Base-by-base conservation (phyloP, 2,797 vertebrate species). In the Scleropages formosus region DNA sequence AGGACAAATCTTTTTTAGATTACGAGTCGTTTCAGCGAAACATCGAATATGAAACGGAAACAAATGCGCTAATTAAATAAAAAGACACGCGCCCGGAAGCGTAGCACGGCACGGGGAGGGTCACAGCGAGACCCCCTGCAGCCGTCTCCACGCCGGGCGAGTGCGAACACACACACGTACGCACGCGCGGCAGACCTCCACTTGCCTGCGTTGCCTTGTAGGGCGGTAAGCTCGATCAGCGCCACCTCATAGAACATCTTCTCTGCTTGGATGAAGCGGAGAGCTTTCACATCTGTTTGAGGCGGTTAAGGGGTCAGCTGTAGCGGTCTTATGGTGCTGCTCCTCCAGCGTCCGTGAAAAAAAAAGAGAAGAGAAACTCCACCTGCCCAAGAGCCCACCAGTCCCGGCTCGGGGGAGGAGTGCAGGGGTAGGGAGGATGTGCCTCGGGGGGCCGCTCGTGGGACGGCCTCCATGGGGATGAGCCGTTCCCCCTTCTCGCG, bases 181-280 rank as follows among this genome's bases (percentile, higher is more conserved):
- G 22, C 67, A 16, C 4, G 13, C 20, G 8, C 6, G 22, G n/a
- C 4, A 44, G 77, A 94, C n/a, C 39, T 31, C 31, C 6, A 39
- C 93, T 94, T 91, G 88, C 94, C 93, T 93, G 92, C 82, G 78
- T 79, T 85, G 56, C 89, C 86, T 72, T 82, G 88, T 53, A 90
- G 83, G 83, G 87, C 87, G 0, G 87, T 85, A 84, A 93, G 92
- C 80, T 91, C 87, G 76, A 92, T 89, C 87, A 90, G 77, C 74
- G 89, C 89, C 87, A 92, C 91, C 78, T 93, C 92, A 27, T 93
- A 93, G 88, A 93, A 93, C 91, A 92, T 93, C 85, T 93, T 94
- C 79, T 93, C 90, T 53, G 89, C 88, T 70, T 88, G 89, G 84
- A 86, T 92, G 89, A 95, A 92, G 89, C 82, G 78, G 22, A 89